phyloP scores from a whole-genome alignment of 2,113 vertebrate species.

The Rhineura floridana region DNA sequence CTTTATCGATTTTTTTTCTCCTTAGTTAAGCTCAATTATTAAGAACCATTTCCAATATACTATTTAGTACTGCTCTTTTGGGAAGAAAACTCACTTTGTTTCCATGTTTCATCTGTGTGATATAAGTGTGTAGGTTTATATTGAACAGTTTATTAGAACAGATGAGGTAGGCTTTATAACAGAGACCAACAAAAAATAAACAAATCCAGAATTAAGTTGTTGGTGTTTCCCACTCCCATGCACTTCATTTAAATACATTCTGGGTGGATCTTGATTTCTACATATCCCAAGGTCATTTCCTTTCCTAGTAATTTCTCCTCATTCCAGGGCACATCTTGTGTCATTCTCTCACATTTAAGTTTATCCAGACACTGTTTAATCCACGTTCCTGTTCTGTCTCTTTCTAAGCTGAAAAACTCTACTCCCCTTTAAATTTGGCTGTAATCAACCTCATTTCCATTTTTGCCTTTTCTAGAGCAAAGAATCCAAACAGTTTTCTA shows the following conservation, averaged over 20 bases:
- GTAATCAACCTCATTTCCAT: background rate
- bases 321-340: background rate
- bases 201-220: background rate
- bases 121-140: constrained; percentile 20
- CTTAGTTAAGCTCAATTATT: background rate
- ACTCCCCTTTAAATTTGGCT: background rate
- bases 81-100: background rate
- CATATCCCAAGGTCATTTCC: background rate
- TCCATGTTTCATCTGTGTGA: background rate
- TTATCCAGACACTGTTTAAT: background rate
- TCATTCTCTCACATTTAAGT: background rate
- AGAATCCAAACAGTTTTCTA: background rate
- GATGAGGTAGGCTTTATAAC: background rate
- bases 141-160: constrained; percentile 8
- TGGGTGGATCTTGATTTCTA: background rate
- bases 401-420: background rate
- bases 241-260: background rate
- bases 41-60: background rate
- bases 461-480: background rate
- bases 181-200: background rate
- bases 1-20: background rate
- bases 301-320: constrained; percentile 13
- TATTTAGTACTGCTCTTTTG: background rate
- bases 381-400: constrained; percentile 12
- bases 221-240: background rate